Percentiles rank a stretch among this genome's conserved stretches.
Evolutionary conservation across 2,113 vertebrate genomes (phyloP).

Genomic region (Lepisosteus osseus): DNA sequence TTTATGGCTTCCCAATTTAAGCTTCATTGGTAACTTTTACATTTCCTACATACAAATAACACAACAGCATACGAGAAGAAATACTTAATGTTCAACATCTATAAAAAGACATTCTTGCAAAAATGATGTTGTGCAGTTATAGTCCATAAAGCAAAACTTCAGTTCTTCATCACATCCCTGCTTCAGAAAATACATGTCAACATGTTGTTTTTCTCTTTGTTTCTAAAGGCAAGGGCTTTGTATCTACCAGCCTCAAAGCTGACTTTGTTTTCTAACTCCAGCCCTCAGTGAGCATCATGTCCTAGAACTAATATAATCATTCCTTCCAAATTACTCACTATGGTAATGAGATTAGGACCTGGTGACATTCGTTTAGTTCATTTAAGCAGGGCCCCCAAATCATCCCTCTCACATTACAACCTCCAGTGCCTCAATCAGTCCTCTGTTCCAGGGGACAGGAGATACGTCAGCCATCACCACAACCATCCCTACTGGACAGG

Average conservation of each 20-base stretch:
- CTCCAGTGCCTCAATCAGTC: background rate
- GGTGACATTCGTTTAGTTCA: slow-evolving; percentile 67
- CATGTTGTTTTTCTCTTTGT: too few relatives aligned
- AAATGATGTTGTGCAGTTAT: too few relatives aligned
- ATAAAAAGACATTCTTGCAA: too few relatives aligned
- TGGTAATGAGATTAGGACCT: slow-evolving; percentile 67
- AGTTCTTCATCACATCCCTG: too few relatives aligned
- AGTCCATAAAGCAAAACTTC: too few relatives aligned
- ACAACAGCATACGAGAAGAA: too few relatives aligned
- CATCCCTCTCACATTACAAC: slow-evolving; percentile 18
- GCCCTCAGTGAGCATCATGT: slow-evolving; percentile 49
- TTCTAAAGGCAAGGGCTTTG: slow-evolving; percentile 2
- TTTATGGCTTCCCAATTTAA: too few relatives aligned
- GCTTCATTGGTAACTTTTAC: too few relatives aligned
- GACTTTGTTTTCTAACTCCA: slow-evolving; percentile 48
- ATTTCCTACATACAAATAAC: too few relatives aligned
- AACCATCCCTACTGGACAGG: slow-evolving; percentile 39
- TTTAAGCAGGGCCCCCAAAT: slow-evolving; percentile 33
- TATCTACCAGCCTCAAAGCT: slow-evolving; percentile 41
- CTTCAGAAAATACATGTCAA: too few relatives aligned
- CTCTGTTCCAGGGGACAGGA: slow-evolving; percentile 13
- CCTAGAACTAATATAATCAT: slow-evolving; percentile 65
- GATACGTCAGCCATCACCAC: slow-evolving; percentile 24
- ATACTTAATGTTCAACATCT: too few relatives aligned
- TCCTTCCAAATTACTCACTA: slow-evolving; percentile 57